These are phyloP conservation scores for Salvelinus alpinus DNA, from an alignment of 2,113 vertebrate species.

Conservation along the genomic window DNA sequence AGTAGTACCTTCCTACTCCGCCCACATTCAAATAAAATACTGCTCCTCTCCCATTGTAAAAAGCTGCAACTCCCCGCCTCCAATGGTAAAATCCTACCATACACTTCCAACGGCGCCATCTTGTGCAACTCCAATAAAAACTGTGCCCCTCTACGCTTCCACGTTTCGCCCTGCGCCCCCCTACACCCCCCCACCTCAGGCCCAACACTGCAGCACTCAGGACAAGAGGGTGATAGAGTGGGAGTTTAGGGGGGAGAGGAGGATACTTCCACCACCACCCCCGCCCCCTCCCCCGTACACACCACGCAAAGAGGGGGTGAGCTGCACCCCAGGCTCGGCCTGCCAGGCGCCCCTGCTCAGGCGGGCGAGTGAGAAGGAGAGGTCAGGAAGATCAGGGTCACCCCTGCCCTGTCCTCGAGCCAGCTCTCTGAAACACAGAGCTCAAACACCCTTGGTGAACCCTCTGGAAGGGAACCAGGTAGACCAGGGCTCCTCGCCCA, in stretches of 20 bases:
- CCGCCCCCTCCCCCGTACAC: slow-evolving; percentile 76
- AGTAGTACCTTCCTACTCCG: slow-evolving; percentile 48
- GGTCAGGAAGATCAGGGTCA: slow-evolving; percentile 53
- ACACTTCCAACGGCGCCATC: slow-evolving; percentile 17
- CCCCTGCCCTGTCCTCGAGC: slow-evolving; percentile 55
- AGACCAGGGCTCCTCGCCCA: slow-evolving; percentile 53
- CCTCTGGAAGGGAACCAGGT: slow-evolving; percentile 61
- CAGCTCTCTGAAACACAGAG: slow-evolving; percentile 67
- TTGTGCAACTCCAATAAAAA: slow-evolving; percentile 63
- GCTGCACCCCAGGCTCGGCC: slow-evolving; percentile 48
- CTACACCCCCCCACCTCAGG: slow-evolving; percentile 69
- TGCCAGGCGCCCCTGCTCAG: slow-evolving; percentile 59
- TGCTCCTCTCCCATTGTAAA: slow-evolving; percentile 59
- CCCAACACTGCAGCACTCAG: slow-evolving; percentile 65
- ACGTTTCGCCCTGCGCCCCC: slow-evolving; percentile 69
- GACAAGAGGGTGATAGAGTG: slow-evolving; percentile 64
- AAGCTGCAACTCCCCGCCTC: slow-evolving; percentile 44
- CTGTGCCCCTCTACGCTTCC: slow-evolving; percentile 67
- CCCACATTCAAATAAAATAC: too few relatives aligned
- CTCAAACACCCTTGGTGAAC: slow-evolving; percentile 57
- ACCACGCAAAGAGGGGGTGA: slow-evolving; percentile 70
- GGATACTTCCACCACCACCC: slow-evolving; percentile 69
- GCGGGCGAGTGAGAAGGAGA: slow-evolving; percentile 51
- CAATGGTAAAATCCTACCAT: slow-evolving; percentile 37
- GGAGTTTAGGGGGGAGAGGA: slow-evolving; percentile 1